Evolutionary conservation across 1,140 invertebrate genomes (phyloP), one percentile per base, ranked within the genome.

Genomic region (Heliothis subflexa): DNA sequence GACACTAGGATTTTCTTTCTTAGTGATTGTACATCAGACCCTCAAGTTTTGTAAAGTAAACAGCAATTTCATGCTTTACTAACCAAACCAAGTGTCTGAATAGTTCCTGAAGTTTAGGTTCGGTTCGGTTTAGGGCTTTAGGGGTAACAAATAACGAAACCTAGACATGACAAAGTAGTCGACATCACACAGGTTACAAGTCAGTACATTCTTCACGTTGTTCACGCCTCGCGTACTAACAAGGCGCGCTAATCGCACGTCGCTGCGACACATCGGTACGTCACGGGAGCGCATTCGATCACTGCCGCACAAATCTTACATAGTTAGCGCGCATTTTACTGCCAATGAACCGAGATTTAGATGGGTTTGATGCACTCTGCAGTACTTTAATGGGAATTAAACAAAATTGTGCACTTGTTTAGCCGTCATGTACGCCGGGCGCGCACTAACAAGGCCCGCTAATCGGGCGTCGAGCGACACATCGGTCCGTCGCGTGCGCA

Each of bases 391-490:
- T 18, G 16, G n/a, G 18, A 18, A 70, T 11, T 70, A 5, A 52
- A 40, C 14, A 45, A 54, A 71, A 54, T 33, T 1, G 16, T 33
- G 33, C 33, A 40, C 33, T 40, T 40, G 33, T 40, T 12, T 33
- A 14, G 5, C 25, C 61, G 73, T 76, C 73, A 76, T 76, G 73
- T 76, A 76, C 9, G 40, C 74, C 62, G 12, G 18, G 47, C 25
- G 25, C n/a, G 25, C 16, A 55, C 61, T 77, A 68, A 77, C 74
- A 77, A 77, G 62, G 74, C 66, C 72, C 62, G 40, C 78, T 80
- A 80, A 80, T 80, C 78, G 72, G 45, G 78, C 62, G 73, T 80
- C 66, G 33, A 66, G 78, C 73, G 73, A 80, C 78, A 71, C 18
- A 59, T 50, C 66, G 57, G 66, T 59, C 21, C 68, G 77, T 78